Percentiles rank a stretch among this genome's conserved stretches.
Evolutionary conservation across 2,888 invertebrate species (phyloP).

Genomic region (Lasioglossum zephyrum): DNA sequence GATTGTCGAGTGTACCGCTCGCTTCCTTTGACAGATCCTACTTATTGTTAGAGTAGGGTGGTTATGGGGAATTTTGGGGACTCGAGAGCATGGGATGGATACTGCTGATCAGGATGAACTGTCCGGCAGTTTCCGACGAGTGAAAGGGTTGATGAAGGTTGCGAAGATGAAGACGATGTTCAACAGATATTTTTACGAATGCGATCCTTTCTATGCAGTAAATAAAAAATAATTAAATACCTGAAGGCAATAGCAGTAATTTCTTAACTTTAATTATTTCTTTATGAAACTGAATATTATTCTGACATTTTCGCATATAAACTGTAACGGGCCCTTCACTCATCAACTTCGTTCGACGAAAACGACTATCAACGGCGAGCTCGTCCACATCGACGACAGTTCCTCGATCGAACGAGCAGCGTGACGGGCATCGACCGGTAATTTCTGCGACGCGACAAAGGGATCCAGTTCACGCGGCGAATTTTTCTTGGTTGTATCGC

Average conservation of each 20-base stretch:
- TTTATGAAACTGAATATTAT: not conserved
- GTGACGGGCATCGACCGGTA: not conserved
- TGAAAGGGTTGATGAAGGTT: not conserved
- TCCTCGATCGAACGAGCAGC: slow-evolving; percentile 2
- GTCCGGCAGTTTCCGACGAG: not conserved
- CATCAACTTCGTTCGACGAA: not conserved
- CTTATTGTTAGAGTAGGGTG: not conserved
- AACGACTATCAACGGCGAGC: not conserved
- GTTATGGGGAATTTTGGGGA: not conserved
- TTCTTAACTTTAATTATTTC: not conserved
- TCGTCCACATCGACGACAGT: not conserved
- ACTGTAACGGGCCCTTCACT: not conserved
- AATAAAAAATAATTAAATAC: not conserved
- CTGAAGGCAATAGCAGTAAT: not conserved
- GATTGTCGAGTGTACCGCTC: not conserved
- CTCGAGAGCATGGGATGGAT: not conserved
- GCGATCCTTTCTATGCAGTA: not conserved
- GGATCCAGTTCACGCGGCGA: slow-evolving; percentile 23
- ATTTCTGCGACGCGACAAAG: slow-evolving; percentile 30
- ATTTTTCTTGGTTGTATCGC: slow-evolving; percentile 47
- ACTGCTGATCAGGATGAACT: not conserved
- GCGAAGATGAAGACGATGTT: not conserved
- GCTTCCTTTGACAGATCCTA: not conserved
- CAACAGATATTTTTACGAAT: not conserved
- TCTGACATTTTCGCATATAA: not conserved